A percentile compares a stretch with the other conserved stretches of the same genome.
Evolutionary conservation across 2,888 invertebrate species (phyloP).

Genomic region (Drosophila phalerata): DNA sequence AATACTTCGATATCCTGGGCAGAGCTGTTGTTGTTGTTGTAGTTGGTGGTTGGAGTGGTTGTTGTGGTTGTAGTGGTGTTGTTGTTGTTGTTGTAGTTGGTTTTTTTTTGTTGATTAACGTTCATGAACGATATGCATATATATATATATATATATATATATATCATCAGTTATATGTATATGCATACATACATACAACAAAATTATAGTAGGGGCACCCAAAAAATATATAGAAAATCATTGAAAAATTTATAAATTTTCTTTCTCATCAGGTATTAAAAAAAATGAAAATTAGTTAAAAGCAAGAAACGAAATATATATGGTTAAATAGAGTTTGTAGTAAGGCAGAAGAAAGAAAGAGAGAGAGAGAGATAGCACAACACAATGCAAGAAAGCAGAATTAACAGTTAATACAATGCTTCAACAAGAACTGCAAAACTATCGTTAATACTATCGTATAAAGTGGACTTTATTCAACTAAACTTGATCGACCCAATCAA

Average conservation of each 20-base stretch:
- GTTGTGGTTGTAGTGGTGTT: constrained; percentile 43
- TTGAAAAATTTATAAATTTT: constrained; percentile 60
- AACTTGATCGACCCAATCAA: not conserved
- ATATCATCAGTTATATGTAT: constrained; percentile 28
- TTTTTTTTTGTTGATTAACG: constrained; percentile 62
- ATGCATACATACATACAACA: constrained; percentile 56
- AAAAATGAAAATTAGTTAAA: constrained; percentile 5
- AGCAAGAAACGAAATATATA: not conserved
- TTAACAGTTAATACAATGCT: not conserved
- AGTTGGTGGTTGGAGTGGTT: constrained; percentile 53
- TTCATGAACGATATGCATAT: constrained; percentile 52
- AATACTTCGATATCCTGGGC: constrained; percentile 89
- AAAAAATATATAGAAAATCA: constrained; percentile 70
- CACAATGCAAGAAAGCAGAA: not conserved
- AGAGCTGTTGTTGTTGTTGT: constrained; percentile 85
- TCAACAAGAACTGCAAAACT: not conserved
- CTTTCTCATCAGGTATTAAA: constrained; percentile 35
- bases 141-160: constrained; percentile 19
- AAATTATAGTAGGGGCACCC: constrained; percentile 65
- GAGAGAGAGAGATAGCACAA: not conserved
- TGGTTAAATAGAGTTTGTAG: not conserved
- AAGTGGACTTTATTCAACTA: not conserved
- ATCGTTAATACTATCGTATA: constrained; percentile 2
- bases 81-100: constrained; percentile 30
- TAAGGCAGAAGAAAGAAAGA: not conserved